Conservation (phyloP, 2,797 vertebrate species). For the Aselliscus stoliczkanus region DNA sequence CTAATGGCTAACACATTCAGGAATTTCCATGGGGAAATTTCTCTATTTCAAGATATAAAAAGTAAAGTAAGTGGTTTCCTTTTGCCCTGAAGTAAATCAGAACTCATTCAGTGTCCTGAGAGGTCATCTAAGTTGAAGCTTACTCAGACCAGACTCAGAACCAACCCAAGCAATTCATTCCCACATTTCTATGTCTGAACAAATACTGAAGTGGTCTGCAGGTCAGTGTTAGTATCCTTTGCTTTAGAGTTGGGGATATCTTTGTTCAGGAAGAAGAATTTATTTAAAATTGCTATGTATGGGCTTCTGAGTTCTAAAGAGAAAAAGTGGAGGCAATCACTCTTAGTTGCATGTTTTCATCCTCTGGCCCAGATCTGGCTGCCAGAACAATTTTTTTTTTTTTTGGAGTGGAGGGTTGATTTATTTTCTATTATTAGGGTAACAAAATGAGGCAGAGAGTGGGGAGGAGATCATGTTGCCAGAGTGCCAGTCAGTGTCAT, state of each 20-base stretch:
- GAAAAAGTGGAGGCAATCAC: neutral
- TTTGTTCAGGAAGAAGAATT: neutral
- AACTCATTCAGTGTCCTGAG: neutral
- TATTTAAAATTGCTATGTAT: neutral
- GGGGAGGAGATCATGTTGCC: neutral
- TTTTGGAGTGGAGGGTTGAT: neutral
- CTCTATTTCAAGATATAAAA: constrained; percentile 15
- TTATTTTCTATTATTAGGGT: constrained; percentile 10
- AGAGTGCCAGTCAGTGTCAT: neutral
- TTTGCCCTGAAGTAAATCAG: neutral
- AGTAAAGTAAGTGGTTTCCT: neutral
- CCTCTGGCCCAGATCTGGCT: neutral
- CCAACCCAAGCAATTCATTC: neutral
- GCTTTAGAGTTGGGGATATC: neutral
- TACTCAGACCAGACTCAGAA: neutral
- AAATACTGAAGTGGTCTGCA: neutral
- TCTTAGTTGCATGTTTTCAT: neutral
- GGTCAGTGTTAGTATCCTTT: neutral
- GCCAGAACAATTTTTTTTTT: neutral
- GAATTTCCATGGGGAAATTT: neutral
- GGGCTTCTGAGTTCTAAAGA: neutral
- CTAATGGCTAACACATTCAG: neutral
- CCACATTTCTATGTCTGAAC: neutral
- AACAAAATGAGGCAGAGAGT: neutral
- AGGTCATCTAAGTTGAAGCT: neutral